Evolutionary conservation across 2,888 invertebrate genomes (phyloP), one percentile per base, ranked within the genome.

Genomic region (Microctonus aethiopoides): DNA sequence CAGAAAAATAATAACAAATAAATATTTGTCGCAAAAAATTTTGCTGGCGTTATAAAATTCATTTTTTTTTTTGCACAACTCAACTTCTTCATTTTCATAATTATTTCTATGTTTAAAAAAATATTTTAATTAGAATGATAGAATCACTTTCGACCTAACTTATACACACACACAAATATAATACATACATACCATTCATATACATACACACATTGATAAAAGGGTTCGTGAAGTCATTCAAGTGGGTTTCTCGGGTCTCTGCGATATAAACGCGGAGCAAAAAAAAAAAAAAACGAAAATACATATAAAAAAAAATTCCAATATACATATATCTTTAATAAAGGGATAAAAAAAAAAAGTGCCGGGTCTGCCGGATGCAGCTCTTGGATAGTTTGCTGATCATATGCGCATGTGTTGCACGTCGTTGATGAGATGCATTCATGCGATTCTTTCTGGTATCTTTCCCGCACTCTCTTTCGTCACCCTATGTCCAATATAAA

Each of bases 331-430:
- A 72, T 69, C n/a, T 34, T 59, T 66, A 69, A 20, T 1, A 9
- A 16, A 20, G 1, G 6, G 54, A 3, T 26, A 54, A 54, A 54
- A 54, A 68, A 76, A 80, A 80, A 79, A 81, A 77, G 73, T 26
- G 26, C 66, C 70, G 65, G 75, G 77, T 80, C 77, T 81, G 77
- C 81, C 81, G 81, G 81, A 81, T 81, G 81, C 78, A 81, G 78
- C 22, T 26, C 76, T 77, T 79, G 77, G 77, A 76, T 70, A 68
- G 67, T 61, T n/a, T 65, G 52, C 70, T 54, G 65, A 54, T 65
- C 57, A 57, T 57, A 32, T 57, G 57, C 16, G 57, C 34, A 32
- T 26, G 46, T 46, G 46, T 46, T 20, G 46, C 46, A 7, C 46
- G 46, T 46, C 46, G 16, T 63, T 62, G 46, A 68, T 26, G 65